Conservation (phyloP, 2,113 vertebrate species). For the Illadopsis cleaveri region DNA sequence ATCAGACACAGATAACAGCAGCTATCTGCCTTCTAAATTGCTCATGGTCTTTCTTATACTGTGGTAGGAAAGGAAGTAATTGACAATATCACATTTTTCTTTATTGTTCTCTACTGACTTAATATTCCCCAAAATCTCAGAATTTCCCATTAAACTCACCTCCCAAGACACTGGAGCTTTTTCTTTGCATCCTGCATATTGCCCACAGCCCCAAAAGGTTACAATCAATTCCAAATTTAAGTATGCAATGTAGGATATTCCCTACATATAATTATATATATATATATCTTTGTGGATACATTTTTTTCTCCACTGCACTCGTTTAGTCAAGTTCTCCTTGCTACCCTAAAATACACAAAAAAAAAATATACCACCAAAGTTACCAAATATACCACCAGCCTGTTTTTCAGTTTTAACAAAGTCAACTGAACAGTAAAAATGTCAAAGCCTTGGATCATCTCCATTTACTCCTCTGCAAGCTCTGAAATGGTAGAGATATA, state of each 20-base stretch:
- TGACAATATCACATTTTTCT: background rate
- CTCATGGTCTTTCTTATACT: background rate
- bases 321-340: background rate
- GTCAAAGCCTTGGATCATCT: slow-evolving; percentile 20
- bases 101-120: background rate
- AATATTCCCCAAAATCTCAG: background rate
- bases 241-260: background rate
- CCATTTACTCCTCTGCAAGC: slow-evolving; percentile 22
- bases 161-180: background rate
- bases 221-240: background rate
- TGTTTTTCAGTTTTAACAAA: background rate
- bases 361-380: background rate
- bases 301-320: background rate
- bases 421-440: slow-evolving; percentile 25
- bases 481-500: background rate
- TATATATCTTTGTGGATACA: background rate
- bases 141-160: background rate
- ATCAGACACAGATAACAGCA: background rate
- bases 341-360: background rate
- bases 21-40: background rate
- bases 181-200: too few species aligned
- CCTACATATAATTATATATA: too few species aligned
- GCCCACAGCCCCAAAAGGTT: background rate
- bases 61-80: background rate
- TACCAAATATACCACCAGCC: background rate